Evolutionary conservation across 2,797 vertebrate genomes (phyloP), one percentile per base, ranked within the genome.

Genomic region (Urocyon cinereoargenteus): DNA sequence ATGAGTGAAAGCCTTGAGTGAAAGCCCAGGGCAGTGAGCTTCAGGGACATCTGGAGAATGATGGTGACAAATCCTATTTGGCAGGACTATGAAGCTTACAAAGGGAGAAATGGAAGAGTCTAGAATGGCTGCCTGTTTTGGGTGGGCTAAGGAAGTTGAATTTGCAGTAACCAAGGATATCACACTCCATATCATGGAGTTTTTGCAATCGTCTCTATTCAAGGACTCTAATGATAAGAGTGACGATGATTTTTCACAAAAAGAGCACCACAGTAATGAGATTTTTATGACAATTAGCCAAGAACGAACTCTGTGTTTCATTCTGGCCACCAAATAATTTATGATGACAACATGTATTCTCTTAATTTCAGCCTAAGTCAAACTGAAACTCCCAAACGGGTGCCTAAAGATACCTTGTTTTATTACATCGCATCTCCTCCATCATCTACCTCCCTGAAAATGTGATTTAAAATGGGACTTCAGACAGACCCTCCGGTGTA

Each of bases 201-300:
- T 96, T 96, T 72, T 88, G 55, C 28, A 92, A 14, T 68, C 21
- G 12, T 12, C 9, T 97, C 53, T 78, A 57, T 90, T 89, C 45
- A 68, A 97, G 31, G 57, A 81, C n/a, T 81, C 31, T 72, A 78
- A 81, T 70, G 31, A 81, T 70, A 24, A 85, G 2, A 92, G 45
- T 28, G n/a, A 96, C 90, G 55, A 86, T 83, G 9, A 88, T 40
- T 91, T 97, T 96, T 94, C 64, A 90, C 9, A 88, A 36, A 36
- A 45, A 78, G 1, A 92, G 2, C 13, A 77, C 51, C 83, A 84
- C 1, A 90, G 4, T 40, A 88, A 85, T 53, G 19, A 22, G 19
- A 75, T 86, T 86, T 90, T 78, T 83, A 72, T 86, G 49, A 87
- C 13, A 68, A 59, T 55, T 45, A 61, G 51, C 70, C 24, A 0